Evolutionary conservation across 2,888 invertebrate genomes (phyloP), one percentile per base, ranked within the genome.

Genomic region (Phaonia tiefii): DNA sequence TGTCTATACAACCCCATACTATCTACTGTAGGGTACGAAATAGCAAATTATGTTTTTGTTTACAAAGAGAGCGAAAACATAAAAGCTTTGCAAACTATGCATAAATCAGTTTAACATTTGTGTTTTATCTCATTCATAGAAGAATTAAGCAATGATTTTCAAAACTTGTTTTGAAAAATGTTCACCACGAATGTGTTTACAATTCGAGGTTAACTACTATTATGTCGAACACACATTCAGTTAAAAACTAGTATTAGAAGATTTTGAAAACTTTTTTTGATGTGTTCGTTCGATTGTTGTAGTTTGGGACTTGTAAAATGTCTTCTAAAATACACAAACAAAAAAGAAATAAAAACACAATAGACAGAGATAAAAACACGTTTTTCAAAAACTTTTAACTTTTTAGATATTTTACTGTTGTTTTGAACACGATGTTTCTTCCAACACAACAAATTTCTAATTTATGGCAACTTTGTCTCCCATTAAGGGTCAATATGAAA

Each of bases 401-500:
- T 66, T n/a, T 17, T 44, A 66, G 25, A 54, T 2, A 17, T 54
- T 22, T 60, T 11, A 13, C 17, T 42, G 39, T 31, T 17, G 4
- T 31, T 22, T 67, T 58, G 46, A 67, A 58, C 58, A 11, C 75
- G 42, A 70, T 77, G 44, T 77, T 73, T 76, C n/a, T n/a, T n/a
- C n/a, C n/a, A n/a, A n/a, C n/a, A n/a, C n/a, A n/a, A n/a, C n/a
- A n/a, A n/a, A n/a, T n/a, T n/a, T n/a, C n/a, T n/a, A n/a, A n/a
- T n/a, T n/a, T n/a, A n/a, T n/a, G n/a, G n/a, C n/a, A n/a, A n/a
- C 1, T 76, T 49, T 69, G 72, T 60, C 49, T 60, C 72, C 70
- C 67, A 77, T 63, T 72, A 66, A 54, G 51, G 83, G 82, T 83
- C 82, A 82, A 80, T 69, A 69, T 13, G 70, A 54, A 22, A 76